A percentile compares a stretch with the other conserved stretches of the same genome.
phyloP scores from a whole-genome alignment of 2,888 invertebrate genomes.

The Erebia palarica region DNA sequence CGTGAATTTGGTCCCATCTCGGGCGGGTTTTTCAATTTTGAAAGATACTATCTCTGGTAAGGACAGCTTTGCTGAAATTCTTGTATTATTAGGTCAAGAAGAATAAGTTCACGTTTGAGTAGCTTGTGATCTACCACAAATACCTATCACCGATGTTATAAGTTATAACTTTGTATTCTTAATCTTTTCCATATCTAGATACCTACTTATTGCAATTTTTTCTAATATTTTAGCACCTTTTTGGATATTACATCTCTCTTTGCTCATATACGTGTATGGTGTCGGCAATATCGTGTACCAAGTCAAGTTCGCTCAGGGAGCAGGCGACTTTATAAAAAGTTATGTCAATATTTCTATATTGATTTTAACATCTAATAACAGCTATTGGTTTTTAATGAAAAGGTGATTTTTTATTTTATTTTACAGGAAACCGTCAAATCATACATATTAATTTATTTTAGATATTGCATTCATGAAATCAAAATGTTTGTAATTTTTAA shows the following conservation, averaged over 20 bases:
- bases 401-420: slow-evolving; percentile 46
- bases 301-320: slow-evolving; percentile 50
- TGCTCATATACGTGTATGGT: slow-evolving; percentile 61
- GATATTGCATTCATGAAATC: too few relatives aligned
- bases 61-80: not conserved
- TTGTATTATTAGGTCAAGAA: too few relatives aligned
- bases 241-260: slow-evolving; percentile 56
- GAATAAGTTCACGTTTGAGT: too few relatives aligned
- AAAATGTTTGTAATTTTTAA: too few relatives aligned
- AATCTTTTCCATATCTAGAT: too few relatives aligned
- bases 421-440: too few relatives aligned
- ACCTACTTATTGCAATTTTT: too few relatives aligned
- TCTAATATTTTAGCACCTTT: slow-evolving; percentile 50
- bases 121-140: too few relatives aligned
- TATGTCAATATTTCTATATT: slow-evolving; percentile 61
- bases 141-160: too few relatives aligned
- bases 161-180: too few relatives aligned
- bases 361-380: slow-evolving; percentile 53
- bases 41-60: slow-evolving; percentile 51
- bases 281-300: slow-evolving; percentile 57
- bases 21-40: slow-evolving; percentile 55
- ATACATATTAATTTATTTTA: too few relatives aligned
- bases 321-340: slow-evolving; percentile 59
- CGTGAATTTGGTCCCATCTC: slow-evolving; percentile 54
- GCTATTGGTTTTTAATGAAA: slow-evolving; percentile 61